Conservation (phyloP, 2,113 vertebrate genomes). For the Rhea americana region DNA sequence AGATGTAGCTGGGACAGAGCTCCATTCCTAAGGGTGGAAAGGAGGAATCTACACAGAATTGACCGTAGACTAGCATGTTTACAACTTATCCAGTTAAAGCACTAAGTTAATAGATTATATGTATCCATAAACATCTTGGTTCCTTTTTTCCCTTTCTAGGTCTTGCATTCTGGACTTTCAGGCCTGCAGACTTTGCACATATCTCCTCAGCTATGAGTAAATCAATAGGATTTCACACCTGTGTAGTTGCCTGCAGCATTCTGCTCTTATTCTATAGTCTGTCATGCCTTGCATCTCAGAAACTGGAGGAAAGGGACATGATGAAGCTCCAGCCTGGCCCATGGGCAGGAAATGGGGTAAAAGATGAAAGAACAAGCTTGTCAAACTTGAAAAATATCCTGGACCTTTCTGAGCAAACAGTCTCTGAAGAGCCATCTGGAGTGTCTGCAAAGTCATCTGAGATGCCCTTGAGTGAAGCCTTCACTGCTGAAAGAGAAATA, state of each 20-base stretch:
- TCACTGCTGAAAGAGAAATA: background rate
- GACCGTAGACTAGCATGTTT: background rate
- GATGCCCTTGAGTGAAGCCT: background rate
- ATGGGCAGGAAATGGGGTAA: background rate
- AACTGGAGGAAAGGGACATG: background rate
- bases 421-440: constrained; percentile 18
- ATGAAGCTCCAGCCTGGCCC: background rate
- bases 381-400: background rate
- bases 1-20: background rate
- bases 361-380: background rate
- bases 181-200: background rate
- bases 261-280: constrained; percentile 53
- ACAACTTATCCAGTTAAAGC: background rate
- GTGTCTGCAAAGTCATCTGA: constrained; percentile 14
- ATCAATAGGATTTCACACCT: constrained; percentile 7
- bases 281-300: constrained; percentile 58
- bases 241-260: constrained; percentile 64
- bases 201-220: constrained; percentile 69
- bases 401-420: background rate
- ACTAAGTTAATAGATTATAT: background rate
- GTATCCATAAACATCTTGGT: constrained; percentile 2
- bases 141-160: constrained; percentile 61
- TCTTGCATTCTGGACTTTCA: background rate
- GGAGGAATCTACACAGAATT: background rate
- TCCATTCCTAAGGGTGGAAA: background rate